A percentile compares a stretch with the other conserved stretches of the same genome.
Conservation (phyloP, 2,888 invertebrate species). For the Sesia apiformis region DNA sequence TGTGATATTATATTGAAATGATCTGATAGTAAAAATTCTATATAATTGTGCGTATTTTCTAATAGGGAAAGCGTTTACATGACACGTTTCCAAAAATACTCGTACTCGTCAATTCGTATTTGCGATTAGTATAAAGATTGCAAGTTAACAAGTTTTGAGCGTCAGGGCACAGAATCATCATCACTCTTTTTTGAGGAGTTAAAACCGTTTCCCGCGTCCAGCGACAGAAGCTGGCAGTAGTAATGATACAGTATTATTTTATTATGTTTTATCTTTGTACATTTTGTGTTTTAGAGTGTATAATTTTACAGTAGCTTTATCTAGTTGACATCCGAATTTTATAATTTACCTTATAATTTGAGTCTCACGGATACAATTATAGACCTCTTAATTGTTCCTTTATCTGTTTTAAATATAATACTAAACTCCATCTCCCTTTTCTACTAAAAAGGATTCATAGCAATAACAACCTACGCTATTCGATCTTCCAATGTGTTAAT, state of each 20-base stretch:
- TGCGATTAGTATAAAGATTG: too few species aligned
- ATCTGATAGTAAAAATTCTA: neutral
- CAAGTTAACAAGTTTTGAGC: too few species aligned
- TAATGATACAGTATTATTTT: constrained; percentile 72
- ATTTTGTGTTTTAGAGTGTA: constrained; percentile 48
- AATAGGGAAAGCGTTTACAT: too few species aligned
- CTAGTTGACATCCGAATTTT: constrained; percentile 41
- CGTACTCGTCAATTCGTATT: too few species aligned
- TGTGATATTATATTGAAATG: constrained; percentile 1
- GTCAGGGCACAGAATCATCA: neutral
- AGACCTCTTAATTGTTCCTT: too few species aligned
- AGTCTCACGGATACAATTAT: neutral
- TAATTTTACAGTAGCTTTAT: constrained; percentile 38
- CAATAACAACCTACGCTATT: constrained; percentile 22
- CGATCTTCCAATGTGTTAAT: constrained; percentile 65
- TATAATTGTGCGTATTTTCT: too few species aligned
- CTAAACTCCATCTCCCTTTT: too few species aligned
- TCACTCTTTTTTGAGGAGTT: neutral
- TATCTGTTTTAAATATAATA: too few species aligned
- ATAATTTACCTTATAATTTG: neutral
- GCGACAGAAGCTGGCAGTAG: constrained; percentile 21
- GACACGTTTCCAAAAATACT: too few species aligned
- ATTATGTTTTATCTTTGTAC: constrained; percentile 68
- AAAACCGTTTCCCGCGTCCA: neutral
- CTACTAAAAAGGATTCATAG: neutral